phyloP scores from a whole-genome alignment of 2,113 vertebrate genomes.

The Climacteris rufus region DNA sequence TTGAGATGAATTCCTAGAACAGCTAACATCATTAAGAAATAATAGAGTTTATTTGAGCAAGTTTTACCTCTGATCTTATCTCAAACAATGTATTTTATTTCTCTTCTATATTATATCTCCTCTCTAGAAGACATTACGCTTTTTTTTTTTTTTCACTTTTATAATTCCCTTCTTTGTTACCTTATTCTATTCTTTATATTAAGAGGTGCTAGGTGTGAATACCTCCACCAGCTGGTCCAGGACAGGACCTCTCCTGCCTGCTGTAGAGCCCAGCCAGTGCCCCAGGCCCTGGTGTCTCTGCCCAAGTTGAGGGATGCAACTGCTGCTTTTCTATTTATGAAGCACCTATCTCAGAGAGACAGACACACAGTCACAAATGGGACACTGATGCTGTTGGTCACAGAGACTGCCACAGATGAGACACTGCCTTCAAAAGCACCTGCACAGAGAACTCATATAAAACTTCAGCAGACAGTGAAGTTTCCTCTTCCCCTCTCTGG shows the following conservation, averaged over 20 bases:
- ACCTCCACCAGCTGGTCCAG: not conserved
- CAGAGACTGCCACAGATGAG: not conserved
- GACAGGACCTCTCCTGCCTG: not conserved
- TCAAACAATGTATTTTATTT: not conserved
- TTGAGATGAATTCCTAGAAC: not conserved
- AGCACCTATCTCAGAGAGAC: not conserved
- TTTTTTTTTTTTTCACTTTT: too few relatives aligned
- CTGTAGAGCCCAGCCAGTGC: not conserved
- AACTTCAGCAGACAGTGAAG: not conserved
- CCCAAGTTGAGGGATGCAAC: not conserved
- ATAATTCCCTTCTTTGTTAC: not conserved
- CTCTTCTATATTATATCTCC: not conserved
- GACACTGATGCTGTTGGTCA: not conserved
- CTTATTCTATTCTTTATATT: not conserved
- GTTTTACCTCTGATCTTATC: not conserved
- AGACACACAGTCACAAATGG: not conserved
- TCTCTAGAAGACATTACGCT: not conserved
- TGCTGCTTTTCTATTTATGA: not conserved
- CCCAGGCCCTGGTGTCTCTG: not conserved
- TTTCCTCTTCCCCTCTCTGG: not conserved
- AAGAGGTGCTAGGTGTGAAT: not conserved
- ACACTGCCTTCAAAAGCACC: not conserved
- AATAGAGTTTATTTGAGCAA: not conserved
- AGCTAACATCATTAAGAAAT: not conserved
- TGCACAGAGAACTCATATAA: not conserved